Base-by-base conservation (phyloP, 2,888 invertebrate genomes). In the Dilophus febrilis region DNA sequence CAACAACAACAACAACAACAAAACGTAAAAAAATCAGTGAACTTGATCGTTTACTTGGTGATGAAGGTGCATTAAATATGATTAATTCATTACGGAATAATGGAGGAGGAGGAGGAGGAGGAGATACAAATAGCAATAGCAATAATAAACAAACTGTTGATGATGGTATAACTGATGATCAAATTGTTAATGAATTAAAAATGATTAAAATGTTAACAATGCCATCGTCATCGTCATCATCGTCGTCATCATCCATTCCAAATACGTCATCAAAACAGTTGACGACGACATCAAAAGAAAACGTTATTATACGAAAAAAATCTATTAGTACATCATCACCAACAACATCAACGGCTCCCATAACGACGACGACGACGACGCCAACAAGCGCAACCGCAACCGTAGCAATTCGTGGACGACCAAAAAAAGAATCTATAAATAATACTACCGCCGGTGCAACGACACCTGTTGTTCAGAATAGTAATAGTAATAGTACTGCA, bases 31-130 rank as follows among this genome's bases (percentile, higher is more conserved):
- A 70, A 44, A 59, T 72, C 41, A 68, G 74, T 16, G 87, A 87
- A 64, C 69, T 87, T 39, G 84, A 85, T 51, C 74, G 68, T 43
- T 58, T 87, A 38, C 62, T 87, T 44, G 81, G 80, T 63, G 87
- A 87, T 55, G 87, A 87, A 55, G 86, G 87, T 2, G 85, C 86
- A 3, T 78, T 83, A 2, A 86, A 86, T 58, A 79, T 87, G 74
- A 65, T 87, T 32, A 83, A 82, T 52, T 78, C 83, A 17, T 70
- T 86, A 2, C 82, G 84, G 49, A 64, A 53, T 7, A n/a, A n/a
- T n/a, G n/a, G n/a, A n/a, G n/a, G n/a, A n/a, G n/a, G n/a, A n/a
- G n/a, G n/a, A n/a, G n/a, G n/a, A n/a, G n/a, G n/a, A n/a, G n/a
- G n/a, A n/a, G 49, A 51, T 42, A 53, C 49, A 19, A 49, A 47